These are phyloP conservation scores for Xylocampa areola DNA, from an alignment of 2,888 invertebrate genomes.

Conservation along the genomic window DNA sequence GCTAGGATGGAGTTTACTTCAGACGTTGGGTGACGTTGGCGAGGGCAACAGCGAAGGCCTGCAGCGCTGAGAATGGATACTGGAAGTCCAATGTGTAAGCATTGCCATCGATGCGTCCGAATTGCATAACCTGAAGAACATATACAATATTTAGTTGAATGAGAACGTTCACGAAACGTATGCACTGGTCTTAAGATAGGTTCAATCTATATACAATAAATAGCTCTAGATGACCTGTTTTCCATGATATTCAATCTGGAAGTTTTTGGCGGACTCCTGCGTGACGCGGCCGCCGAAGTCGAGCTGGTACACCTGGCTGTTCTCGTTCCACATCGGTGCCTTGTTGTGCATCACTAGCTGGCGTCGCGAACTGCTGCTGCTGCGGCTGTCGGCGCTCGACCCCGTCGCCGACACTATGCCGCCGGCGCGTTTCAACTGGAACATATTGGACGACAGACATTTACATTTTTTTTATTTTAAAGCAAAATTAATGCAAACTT, in stretches of 20 bases:
- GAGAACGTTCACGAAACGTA: too few relatives aligned
- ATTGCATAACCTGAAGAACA: conserved; percentile 99
- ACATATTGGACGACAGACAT: too few relatives aligned
- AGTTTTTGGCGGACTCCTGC: conserved; percentile 99
- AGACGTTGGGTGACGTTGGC: conserved; percentile 98
- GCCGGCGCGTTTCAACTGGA: conserved; percentile 92
- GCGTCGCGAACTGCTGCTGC: conserved; percentile 80
- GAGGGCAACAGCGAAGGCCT: conserved; percentile 99
- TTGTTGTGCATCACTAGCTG: conserved; percentile 99
- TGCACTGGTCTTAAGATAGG: too few relatives aligned
- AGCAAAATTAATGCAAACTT: too few relatives aligned
- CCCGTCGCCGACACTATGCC: conserved; percentile 68
- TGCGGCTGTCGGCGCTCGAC: conserved; percentile 40
- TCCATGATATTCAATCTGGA: conserved; percentile 99
- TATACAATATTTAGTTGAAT: too few relatives aligned
- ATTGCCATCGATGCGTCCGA: conserved; percentile 99
- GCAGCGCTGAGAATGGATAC: conserved; percentile 99
- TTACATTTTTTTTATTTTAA: too few relatives aligned
- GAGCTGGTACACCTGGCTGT: conserved; percentile 99
- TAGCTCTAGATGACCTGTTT: conserved; percentile 96
- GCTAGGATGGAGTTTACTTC: conserved; percentile 90
- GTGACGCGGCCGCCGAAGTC: conserved; percentile 99
- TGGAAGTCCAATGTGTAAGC: conserved; percentile 99
- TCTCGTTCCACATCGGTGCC: conserved; percentile 99
- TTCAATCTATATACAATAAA: too few relatives aligned